These are phyloP conservation scores for Drosophila diplacantha DNA, from an alignment of 2,888 invertebrate species.

Conservation along the genomic window DNA sequence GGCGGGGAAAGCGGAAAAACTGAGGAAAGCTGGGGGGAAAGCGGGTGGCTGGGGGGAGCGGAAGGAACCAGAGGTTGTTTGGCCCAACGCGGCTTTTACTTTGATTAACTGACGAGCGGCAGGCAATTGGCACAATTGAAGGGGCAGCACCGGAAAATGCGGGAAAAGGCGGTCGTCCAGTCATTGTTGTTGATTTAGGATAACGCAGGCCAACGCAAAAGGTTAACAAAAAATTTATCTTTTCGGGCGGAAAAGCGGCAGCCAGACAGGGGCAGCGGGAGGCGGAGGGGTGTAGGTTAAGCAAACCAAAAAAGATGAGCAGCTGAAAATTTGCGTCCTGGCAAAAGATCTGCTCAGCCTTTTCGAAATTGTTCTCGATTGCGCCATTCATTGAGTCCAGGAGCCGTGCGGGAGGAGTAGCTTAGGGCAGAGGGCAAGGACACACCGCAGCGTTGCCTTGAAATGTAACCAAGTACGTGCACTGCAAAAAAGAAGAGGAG, in stretches of 20 bases:
- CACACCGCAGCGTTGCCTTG: background rate
- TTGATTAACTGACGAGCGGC: conserved; percentile 71
- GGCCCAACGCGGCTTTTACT: conserved; percentile 59
- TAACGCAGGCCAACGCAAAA: conserved; percentile 62
- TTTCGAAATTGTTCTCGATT: conserved; percentile 17
- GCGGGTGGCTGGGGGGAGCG: background rate
- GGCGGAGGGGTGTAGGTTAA: conserved; percentile 3
- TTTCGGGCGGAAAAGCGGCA: conserved; percentile 20
- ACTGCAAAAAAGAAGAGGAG: background rate
- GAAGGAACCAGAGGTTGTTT: background rate
- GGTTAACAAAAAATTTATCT: conserved; percentile 71
- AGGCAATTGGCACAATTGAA: conserved; percentile 70
- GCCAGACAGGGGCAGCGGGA: too few species aligned
- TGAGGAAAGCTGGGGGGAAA: background rate
- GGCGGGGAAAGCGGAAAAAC: conserved; percentile 4
- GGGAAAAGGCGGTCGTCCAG: conserved; percentile 39
- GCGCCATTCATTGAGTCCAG: conserved; percentile 27
- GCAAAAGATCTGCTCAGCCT: background rate
- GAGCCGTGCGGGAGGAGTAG: too few species aligned
- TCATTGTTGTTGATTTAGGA: conserved; percentile 67
- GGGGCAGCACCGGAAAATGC: conserved; percentile 31
- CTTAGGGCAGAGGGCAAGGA: background rate
- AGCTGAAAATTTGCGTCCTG: conserved; percentile 53
- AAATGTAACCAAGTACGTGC: conserved; percentile 15
- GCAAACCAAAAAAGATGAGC: conserved; percentile 57